These are phyloP conservation scores for Bergia puertoricense DNA, from an alignment of 92 coral and sea anemone genomes.

Conservation along the genomic window DNA sequence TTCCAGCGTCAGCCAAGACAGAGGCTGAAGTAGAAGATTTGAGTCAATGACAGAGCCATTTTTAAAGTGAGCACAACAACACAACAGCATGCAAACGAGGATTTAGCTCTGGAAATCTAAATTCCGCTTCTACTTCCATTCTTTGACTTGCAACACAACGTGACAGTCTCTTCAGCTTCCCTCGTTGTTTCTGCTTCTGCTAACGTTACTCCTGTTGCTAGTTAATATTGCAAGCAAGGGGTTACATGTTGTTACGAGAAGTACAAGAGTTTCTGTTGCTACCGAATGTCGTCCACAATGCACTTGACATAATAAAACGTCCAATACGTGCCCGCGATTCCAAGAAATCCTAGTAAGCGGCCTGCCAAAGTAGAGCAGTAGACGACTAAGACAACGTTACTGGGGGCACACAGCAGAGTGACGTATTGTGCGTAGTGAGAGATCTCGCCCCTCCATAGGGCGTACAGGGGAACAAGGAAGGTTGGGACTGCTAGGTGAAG, in stretches of 20 bases:
- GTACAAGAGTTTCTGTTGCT: neutral
- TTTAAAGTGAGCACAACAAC: too few species aligned
- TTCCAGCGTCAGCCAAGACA: too few species aligned
- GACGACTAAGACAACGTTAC: conserved; percentile 68
- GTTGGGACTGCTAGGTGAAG: conserved; percentile 69
- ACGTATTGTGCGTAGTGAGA: conserved; percentile 67
- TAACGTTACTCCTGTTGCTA: neutral
- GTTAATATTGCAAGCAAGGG: neutral
- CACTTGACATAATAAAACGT: conserved; percentile 65
- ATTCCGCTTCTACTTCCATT: too few species aligned
- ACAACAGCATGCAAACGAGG: too few species aligned
- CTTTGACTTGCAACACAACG: too few species aligned
- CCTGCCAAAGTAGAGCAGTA: conserved; percentile 81
- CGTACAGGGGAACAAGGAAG: conserved; percentile 55
- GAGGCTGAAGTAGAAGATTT: too few species aligned
- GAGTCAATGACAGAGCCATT: too few species aligned
- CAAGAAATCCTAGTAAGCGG: conserved; percentile 72
- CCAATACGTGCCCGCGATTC: conserved; percentile 70
- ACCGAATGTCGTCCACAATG: conserved; percentile 17
- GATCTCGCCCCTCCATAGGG: conserved; percentile 75
- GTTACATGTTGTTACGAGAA: neutral
- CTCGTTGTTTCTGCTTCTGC: too few species aligned
- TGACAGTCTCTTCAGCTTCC: too few species aligned
- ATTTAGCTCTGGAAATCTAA: too few species aligned
- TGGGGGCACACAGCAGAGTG: conserved; percentile 74